These are phyloP conservation scores for Smutsia temminckii DNA, from an alignment of 2,797 vertebrate genomes.

Conservation along the genomic window DNA sequence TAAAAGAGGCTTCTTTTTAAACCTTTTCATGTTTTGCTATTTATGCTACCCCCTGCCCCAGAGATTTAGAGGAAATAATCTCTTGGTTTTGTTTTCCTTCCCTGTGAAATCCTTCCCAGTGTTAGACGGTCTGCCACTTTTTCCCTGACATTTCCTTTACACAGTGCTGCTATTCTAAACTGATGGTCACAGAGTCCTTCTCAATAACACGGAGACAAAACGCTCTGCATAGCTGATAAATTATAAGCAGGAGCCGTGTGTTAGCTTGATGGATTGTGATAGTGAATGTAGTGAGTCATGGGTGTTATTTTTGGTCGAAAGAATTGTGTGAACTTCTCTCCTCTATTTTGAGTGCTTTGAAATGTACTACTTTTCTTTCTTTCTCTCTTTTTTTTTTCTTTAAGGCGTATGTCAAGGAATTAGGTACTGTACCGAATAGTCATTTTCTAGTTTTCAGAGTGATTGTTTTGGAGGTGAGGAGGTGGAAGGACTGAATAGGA, in stretches of 20 bases:
- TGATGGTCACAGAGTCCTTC: conserved; percentile 65
- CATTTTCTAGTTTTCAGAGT: conserved; percentile 66
- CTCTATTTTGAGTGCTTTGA: conserved; percentile 69
- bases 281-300: conserved; percentile 69
- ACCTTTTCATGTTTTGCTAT: conserved; percentile 28
- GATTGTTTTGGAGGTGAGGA: conserved; percentile 68
- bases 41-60: neutral
- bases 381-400: neutral
- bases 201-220: conserved; percentile 55
- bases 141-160: conserved; percentile 49
- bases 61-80: conserved; percentile 31
- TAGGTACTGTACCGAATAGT: conserved; percentile 51
- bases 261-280: conserved; percentile 66
- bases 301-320: conserved; percentile 78
- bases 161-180: conserved; percentile 39
- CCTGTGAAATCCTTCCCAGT: conserved; percentile 35
- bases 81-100: conserved; percentile 23
- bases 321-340: conserved; percentile 76
- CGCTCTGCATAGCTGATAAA: conserved; percentile 59
- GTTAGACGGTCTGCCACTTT: neutral
- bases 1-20: conserved; percentile 47
- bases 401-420: conserved; percentile 64
- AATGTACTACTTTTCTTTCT: conserved; percentile 17
- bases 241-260: conserved; percentile 54
- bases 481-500: conserved; percentile 47